These are phyloP conservation scores for Tachina grossa DNA, from an alignment of 2,888 invertebrate genomes.

Conservation along the genomic window DNA sequence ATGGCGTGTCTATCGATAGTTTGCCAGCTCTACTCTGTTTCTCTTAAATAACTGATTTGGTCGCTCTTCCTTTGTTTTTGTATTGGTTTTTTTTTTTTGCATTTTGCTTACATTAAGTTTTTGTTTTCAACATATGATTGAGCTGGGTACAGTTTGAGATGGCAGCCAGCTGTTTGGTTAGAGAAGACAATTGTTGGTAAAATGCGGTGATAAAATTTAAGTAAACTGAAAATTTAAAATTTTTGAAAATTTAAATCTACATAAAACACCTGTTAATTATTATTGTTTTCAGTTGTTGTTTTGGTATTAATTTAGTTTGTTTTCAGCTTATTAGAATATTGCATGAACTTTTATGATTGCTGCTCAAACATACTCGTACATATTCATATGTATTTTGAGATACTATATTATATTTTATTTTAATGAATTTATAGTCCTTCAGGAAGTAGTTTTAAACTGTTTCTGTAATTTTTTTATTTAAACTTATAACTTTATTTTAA, in stretches of 20 bases:
- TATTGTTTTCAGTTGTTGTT: background rate
- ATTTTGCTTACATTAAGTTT: slow-evolving; percentile 69
- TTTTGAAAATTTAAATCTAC: background rate
- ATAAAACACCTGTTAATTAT: background rate
- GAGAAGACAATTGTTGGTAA: slow-evolving; percentile 28
- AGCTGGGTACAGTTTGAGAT: slow-evolving; percentile 3
- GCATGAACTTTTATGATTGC: too few species aligned
- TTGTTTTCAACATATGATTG: slow-evolving; percentile 25
- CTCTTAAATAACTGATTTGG: background rate
- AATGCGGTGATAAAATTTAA: background rate
- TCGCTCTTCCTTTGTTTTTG: background rate
- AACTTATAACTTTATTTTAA: slow-evolving; percentile 40
- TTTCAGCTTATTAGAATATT: background rate
- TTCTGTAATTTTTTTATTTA: background rate
- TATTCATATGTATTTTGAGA: too few species aligned
- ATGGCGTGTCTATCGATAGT: too few species aligned
- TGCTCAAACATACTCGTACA: too few species aligned
- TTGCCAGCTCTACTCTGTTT: background rate
- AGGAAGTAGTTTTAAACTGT: too few species aligned
- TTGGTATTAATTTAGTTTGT: background rate
- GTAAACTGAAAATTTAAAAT: background rate
- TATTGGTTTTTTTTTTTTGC: background rate
- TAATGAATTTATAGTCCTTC: too few species aligned
- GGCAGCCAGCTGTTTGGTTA: slow-evolving; percentile 33
- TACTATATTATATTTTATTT: too few species aligned